These are phyloP conservation scores for Nasua narica DNA, from an alignment of 2,797 vertebrate species.

Conservation along the genomic window DNA sequence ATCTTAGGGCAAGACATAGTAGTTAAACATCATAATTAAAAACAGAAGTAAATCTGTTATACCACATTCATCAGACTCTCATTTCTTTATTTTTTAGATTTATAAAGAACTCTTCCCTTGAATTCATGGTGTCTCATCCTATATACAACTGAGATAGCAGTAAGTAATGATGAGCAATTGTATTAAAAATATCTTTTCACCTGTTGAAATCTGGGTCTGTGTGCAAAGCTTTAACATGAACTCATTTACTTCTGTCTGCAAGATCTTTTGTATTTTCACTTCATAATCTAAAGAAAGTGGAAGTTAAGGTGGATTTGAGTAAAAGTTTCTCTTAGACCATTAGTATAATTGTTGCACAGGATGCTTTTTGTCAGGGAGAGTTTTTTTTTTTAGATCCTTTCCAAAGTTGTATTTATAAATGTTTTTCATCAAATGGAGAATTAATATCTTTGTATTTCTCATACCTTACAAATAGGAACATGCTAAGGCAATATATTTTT, in stretches of 20 bases:
- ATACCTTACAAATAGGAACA: background rate
- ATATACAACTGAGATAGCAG: background rate
- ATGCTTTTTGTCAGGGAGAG: background rate
- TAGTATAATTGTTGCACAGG: background rate
- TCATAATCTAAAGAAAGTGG: background rate
- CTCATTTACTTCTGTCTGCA: background rate
- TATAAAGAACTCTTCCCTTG: conserved; percentile 40
- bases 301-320: background rate
- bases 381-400: background rate
- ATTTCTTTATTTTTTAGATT: conserved; percentile 56
- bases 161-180: conserved; percentile 42
- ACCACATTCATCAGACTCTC: background rate
- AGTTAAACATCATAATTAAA: background rate
- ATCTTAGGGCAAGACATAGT: background rate
- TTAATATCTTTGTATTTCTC: background rate
- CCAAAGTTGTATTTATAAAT: background rate
- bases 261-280: background rate
- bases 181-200: background rate
- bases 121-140: conserved; percentile 40
- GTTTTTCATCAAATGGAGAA: background rate
- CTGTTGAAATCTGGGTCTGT: background rate
- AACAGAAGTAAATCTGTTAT: background rate
- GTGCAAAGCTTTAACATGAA: background rate
- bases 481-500: background rate
- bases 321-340: background rate